Evolutionary conservation across 2,888 invertebrate genomes (phyloP), one percentile per base, ranked within the genome.

Genomic region (Eretmocerus hayati): DNA sequence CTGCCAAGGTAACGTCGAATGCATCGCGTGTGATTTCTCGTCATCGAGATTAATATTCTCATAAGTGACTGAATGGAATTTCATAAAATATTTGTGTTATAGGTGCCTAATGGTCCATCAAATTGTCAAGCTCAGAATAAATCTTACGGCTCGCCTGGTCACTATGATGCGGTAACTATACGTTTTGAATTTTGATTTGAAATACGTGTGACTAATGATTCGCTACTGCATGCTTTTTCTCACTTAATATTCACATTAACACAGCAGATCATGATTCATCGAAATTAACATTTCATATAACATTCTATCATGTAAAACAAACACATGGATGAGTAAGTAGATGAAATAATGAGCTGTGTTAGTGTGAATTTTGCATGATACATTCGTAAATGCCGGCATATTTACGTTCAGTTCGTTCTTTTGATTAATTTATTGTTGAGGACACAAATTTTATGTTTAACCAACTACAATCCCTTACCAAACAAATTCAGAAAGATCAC

Each of bases 1-100:
- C 83, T 9, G 75, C 75, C 35, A 80, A 79, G 74, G 80, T 80
- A 67, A 64, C 69, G 62, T 48, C 21, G 39, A 45, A 44, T 35
- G n/a, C 36, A 46, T 30, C 30, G 30, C 30, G 30, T 13, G 8
- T 31, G 31, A 22, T 42, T 47, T 52, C 48, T 54, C 37, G 33
- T 52, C 22, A 33, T 22, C 35, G 40, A 21, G 36, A 9, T 13
- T 41, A 45, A 44, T 39, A 40, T 50, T 38, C 36, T 48, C n/a
- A n/a, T n/a, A n/a, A n/a, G n/a, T n/a, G n/a, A n/a, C n/a, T n/a
- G n/a, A n/a, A n/a, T n/a, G n/a, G n/a, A 31, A 11, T 48, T 22
- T 15, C 37, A 46, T 48, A 33, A 42, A 23, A 45, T 50, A 23
- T 13, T n/a, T 53, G n/a, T n/a, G 21, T 48, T 53, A 50, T 62